Evolutionary conservation across 2,797 vertebrate species (phyloP).

Genomic region (Hypotaenidia okinawae): DNA sequence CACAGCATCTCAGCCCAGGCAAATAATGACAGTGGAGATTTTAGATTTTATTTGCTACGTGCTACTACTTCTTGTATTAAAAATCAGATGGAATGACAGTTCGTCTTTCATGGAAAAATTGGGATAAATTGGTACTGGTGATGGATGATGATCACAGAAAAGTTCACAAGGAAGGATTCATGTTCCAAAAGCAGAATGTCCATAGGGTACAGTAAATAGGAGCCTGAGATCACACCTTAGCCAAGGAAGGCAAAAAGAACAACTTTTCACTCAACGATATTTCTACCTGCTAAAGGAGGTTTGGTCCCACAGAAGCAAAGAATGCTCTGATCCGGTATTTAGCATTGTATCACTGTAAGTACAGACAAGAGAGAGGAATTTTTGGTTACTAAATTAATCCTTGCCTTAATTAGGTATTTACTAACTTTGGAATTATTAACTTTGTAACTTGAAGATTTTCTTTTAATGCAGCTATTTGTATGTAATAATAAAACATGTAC

Average conservation of each 20-base stretch:
- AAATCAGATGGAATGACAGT: not conserved
- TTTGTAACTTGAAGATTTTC: not conserved
- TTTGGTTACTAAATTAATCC: not conserved
- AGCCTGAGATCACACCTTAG: not conserved
- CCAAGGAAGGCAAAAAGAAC: not conserved
- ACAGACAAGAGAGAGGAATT: not conserved
- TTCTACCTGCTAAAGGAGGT: not conserved
- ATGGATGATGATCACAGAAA: not conserved
- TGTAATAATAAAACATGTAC: not conserved
- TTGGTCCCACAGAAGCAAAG: not conserved
- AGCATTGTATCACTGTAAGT: not conserved
- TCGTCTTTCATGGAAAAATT: not conserved
- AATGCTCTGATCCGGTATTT: not conserved
- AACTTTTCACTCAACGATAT: not conserved
- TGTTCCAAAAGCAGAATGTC: not conserved
- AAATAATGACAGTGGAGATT: not conserved
- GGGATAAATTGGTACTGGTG: not conserved
- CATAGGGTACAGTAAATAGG: not conserved
- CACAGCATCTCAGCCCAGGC: fast-evolving
- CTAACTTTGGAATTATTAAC: not conserved
- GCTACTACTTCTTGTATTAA: not conserved
- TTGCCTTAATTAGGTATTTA: not conserved
- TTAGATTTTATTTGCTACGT: not conserved
- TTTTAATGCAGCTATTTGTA: not conserved
- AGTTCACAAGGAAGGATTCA: not conserved